Conservation (phyloP, 2,797 vertebrate genomes). For the Brachyrhaphis roseni region DNA sequence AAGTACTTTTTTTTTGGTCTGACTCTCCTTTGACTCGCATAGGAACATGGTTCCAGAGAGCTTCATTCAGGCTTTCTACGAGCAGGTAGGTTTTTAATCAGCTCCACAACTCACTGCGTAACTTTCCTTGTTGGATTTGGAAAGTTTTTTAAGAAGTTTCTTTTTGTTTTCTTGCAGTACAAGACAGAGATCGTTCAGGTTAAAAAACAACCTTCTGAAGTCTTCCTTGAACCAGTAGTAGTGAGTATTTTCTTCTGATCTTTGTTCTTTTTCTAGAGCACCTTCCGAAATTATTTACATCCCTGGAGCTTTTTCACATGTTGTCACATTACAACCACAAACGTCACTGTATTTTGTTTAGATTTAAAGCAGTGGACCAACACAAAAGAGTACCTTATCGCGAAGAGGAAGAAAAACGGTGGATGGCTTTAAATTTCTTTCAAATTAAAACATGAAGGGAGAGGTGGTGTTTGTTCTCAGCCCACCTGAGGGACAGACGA, state of each 20-base stretch:
- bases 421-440: not conserved
- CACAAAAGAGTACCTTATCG: not conserved
- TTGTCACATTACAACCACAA: not conserved
- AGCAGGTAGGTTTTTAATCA: constrained; percentile 1
- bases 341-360: not conserved
- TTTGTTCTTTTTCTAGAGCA: not conserved
- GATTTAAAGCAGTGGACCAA: not conserved
- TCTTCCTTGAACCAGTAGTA: not conserved
- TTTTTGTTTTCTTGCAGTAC: constrained; percentile 2
- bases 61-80: constrained; percentile 5
- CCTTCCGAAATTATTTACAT: not conserved
- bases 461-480: not conserved
- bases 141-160: not conserved
- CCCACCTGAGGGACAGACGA: not conserved
- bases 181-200: not conserved
- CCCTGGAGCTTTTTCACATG: not conserved
- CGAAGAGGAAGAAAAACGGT: not conserved
- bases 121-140: not conserved
- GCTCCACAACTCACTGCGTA: not conserved
- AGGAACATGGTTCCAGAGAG: constrained; percentile 24
- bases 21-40: not conserved
- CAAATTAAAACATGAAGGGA: not conserved
- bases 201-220: not conserved
- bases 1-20: not conserved
- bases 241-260: constrained; percentile 1